Evolutionary conservation across 2,113 vertebrate genomes (phyloP).

Genomic region (Nycticorax nycticorax): DNA sequence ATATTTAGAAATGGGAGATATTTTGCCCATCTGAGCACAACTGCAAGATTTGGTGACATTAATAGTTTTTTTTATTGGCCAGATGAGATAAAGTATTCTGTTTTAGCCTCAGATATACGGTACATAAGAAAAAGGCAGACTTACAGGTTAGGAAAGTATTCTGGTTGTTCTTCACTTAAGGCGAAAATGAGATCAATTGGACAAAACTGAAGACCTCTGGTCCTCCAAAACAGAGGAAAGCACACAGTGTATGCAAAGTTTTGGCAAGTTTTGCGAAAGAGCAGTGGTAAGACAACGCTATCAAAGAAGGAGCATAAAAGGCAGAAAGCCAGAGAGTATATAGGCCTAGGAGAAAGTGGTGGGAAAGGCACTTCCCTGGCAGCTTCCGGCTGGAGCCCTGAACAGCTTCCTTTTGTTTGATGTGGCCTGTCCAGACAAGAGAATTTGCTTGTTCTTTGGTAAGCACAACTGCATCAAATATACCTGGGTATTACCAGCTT

Average conservation of each 20-base stretch:
- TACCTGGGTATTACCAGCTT: not conserved
- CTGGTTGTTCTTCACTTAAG: not conserved
- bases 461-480: not conserved
- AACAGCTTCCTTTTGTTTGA: not conserved
- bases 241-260: fast-evolving
- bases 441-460: not conserved
- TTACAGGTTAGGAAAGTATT: not conserved
- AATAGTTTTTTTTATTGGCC: not conserved
- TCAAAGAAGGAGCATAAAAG: not conserved
- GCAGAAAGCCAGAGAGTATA: not conserved
- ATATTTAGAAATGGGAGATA: slow-evolving; percentile 6
- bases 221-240: not conserved
- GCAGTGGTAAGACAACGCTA: not conserved
- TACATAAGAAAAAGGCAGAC: not conserved
- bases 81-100: not conserved
- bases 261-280: not conserved
- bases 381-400: not conserved
- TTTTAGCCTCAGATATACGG: not conserved
- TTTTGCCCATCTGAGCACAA: not conserved
- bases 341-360: not conserved
- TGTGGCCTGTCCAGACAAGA: not conserved
- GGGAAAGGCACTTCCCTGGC: not conserved
- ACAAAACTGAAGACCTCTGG: not conserved
- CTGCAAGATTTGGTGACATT: not conserved
- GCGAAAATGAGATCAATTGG: not conserved